Evolutionary conservation across 2,888 invertebrate genomes (phyloP).

Genomic region (Zootermopsis nevadensis): DNA sequence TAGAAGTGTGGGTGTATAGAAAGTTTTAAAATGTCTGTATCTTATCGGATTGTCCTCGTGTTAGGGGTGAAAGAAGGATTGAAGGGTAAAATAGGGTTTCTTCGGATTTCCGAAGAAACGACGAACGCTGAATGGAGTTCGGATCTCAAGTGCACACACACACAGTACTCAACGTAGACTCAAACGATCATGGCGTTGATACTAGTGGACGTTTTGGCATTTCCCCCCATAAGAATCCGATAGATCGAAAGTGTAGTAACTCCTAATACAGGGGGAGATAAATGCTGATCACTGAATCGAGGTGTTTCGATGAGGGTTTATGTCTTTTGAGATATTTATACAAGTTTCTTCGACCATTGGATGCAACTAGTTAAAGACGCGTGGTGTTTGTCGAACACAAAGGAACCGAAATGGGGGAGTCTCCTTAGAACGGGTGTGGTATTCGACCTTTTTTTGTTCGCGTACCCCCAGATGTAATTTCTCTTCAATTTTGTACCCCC

Average conservation of each 20-base stretch:
- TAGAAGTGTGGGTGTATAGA: slow-evolving; percentile 23
- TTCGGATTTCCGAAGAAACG: slow-evolving; percentile 22
- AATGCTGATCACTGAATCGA: not conserved
- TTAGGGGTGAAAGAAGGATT: slow-evolving; percentile 18
- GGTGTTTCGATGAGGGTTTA: not conserved
- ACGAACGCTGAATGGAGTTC: slow-evolving; percentile 18
- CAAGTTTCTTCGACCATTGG: not conserved
- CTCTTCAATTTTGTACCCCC: too few species aligned
- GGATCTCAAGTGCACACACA: slow-evolving; percentile 4
- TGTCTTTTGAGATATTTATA: not conserved
- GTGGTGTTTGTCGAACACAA: not conserved
- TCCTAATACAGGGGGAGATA: not conserved
- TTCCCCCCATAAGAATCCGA: not conserved
- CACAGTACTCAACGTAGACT: slow-evolving; percentile 13
- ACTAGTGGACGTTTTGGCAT: not conserved
- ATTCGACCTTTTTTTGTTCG: too few species aligned
- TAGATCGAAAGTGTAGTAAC: not conserved
- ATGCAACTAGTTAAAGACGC: not conserved
- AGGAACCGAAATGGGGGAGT: too few species aligned
- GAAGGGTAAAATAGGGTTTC: slow-evolving; percentile 19
- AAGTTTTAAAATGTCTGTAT: slow-evolving; percentile 42
- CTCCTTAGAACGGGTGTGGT: too few species aligned
- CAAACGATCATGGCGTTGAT: not conserved
- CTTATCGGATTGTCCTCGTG: slow-evolving; percentile 43
- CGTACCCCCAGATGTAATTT: too few species aligned